These are phyloP conservation scores for Brenthis ino DNA, from an alignment of 2,888 invertebrate genomes.

Conservation along the genomic window DNA sequence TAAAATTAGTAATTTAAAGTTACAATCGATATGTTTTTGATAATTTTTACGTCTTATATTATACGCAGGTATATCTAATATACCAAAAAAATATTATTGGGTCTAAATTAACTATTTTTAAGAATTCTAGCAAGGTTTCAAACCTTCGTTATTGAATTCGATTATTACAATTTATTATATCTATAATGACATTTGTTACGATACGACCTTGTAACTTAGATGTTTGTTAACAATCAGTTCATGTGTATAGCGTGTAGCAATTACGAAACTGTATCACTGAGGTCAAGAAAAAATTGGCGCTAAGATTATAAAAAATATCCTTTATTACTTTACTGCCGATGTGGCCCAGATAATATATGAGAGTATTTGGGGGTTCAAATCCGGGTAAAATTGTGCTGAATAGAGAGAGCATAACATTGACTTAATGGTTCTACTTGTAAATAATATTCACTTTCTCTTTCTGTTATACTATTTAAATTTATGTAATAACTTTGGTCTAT, in stretches of 20 bases:
- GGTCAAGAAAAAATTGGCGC: slow-evolving; percentile 49
- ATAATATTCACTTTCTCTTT: too few relatives aligned
- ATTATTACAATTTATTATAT: slow-evolving; percentile 41
- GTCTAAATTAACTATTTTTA: slow-evolving; percentile 10
- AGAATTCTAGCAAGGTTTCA: slow-evolving; percentile 39
- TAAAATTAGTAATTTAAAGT: too few relatives aligned
- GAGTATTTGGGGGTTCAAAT: neutral
- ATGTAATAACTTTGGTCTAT: too few relatives aligned
- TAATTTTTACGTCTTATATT: too few relatives aligned
- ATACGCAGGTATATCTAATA: too few relatives aligned
- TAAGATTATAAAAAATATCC: slow-evolving; percentile 27
- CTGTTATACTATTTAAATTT: too few relatives aligned
- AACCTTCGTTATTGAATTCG: slow-evolving; percentile 35
- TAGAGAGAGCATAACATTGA: too few relatives aligned
- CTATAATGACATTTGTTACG: slow-evolving; percentile 64
- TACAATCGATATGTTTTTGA: too few relatives aligned
- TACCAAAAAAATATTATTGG: too few relatives aligned
- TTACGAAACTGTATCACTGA: slow-evolving; percentile 65
- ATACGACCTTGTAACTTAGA: slow-evolving; percentile 50
- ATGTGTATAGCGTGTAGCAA: slow-evolving; percentile 61
- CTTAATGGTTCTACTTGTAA: too few relatives aligned
- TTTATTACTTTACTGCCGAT: neutral
- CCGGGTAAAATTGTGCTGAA: slow-evolving; percentile 19
- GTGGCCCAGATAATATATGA: neutral
- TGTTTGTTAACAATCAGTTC: slow-evolving; percentile 58